Conservation (phyloP, 2,797 vertebrate genomes). For the Falco naumanni region DNA sequence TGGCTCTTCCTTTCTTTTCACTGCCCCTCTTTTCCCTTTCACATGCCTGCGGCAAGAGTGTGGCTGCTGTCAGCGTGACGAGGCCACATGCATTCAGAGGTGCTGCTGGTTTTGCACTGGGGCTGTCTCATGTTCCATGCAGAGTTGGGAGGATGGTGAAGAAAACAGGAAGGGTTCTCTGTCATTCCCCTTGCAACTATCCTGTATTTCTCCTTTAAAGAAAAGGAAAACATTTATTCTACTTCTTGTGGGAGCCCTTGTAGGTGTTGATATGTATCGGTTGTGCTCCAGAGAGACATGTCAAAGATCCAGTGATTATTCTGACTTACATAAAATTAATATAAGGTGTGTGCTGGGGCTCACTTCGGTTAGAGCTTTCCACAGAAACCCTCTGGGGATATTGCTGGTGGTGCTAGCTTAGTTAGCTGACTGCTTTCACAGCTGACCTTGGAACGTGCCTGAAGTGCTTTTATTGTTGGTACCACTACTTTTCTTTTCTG, state of each 20-base stretch:
- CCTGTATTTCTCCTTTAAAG: background rate
- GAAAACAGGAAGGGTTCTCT: background rate
- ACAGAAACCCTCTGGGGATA: background rate
- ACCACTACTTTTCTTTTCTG: background rate
- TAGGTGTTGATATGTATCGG: background rate
- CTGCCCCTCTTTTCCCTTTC: background rate
- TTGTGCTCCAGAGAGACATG: background rate
- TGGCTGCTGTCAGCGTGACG: accelerated
- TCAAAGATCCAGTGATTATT: background rate
- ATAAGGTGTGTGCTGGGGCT: background rate
- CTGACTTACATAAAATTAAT: background rate
- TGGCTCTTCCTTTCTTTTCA: background rate
- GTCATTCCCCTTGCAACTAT: background rate
- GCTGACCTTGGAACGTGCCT: background rate
- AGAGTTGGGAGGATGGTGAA: background rate
- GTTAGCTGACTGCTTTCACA: background rate
- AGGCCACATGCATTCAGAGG: background rate
- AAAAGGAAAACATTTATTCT: background rate
- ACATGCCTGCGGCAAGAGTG: background rate
- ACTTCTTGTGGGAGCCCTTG: background rate
- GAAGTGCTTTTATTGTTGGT: background rate
- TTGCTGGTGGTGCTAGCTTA: background rate
- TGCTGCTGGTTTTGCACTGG: background rate
- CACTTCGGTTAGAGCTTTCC: background rate
- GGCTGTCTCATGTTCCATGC: accelerated